These are phyloP conservation scores for Gouania willdenowi DNA, from an alignment of 2,797 vertebrate species.

Conservation along the genomic window DNA sequence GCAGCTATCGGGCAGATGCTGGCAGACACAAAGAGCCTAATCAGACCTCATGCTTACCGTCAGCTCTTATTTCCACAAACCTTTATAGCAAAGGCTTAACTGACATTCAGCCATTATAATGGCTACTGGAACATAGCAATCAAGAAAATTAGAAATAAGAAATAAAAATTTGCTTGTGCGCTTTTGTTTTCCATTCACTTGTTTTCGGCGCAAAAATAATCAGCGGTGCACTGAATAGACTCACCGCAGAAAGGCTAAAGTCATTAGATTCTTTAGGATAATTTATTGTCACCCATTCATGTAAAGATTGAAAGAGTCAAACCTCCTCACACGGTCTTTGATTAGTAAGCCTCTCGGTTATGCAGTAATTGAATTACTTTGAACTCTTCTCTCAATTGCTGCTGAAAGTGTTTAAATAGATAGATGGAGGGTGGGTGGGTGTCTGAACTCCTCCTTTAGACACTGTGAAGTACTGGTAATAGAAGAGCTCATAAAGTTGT, in stretches of 20 bases:
- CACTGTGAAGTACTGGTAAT: conserved; percentile 16
- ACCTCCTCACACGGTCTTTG: neutral
- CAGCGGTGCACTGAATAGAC: too few species aligned
- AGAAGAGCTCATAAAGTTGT: conserved; percentile 26
- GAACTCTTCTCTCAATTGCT: conserved; percentile 1
- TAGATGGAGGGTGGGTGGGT: neutral
- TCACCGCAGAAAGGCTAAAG: too few species aligned
- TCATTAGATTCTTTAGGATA: too few species aligned
- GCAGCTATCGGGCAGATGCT: conserved; percentile 54
- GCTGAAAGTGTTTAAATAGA: neutral
- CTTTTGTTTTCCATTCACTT: neutral
- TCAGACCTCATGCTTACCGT: conserved; percentile 60
- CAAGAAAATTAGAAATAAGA: conserved; percentile 1
- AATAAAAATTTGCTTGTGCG: neutral
- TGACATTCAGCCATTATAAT: conserved; percentile 21
- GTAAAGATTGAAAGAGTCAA: neutral
- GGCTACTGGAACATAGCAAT: neutral
- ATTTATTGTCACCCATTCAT: too few species aligned
- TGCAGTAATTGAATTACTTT: conserved; percentile 4
- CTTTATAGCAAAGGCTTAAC: conserved; percentile 29
- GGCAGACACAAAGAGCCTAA: conserved; percentile 63
- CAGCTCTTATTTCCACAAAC: conserved; percentile 61
- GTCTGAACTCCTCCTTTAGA: conserved; percentile 15
- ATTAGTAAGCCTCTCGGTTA: neutral
- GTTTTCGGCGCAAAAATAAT: too few species aligned